A percentile compares a stretch with the other conserved stretches of the same genome.
Conservation (phyloP, 2,113 vertebrate species). For the Nothobranchius kuhntae region DNA sequence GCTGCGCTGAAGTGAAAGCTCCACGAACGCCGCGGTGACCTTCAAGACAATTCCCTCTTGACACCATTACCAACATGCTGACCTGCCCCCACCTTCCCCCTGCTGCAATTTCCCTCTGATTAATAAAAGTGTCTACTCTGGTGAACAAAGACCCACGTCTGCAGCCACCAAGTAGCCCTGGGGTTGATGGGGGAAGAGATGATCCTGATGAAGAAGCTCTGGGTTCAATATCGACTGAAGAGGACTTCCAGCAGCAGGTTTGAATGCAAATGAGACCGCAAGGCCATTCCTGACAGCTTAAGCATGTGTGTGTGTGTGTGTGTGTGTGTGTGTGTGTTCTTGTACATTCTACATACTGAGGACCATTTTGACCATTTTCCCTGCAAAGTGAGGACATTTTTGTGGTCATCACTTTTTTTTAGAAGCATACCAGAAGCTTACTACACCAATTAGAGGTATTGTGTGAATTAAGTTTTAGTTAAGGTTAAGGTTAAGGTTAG, state of each 20-base stretch:
- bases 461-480: no score
- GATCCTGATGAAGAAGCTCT: slow-evolving; percentile 71
- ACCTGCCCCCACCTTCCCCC: slow-evolving; percentile 51
- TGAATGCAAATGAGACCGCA: slow-evolving; percentile 67
- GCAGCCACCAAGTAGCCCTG: slow-evolving; percentile 58
- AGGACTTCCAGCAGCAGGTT: slow-evolving; percentile 63
- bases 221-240: slow-evolving; percentile 64
- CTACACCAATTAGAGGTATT: no score
- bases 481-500: no score
- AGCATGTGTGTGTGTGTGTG: no score
- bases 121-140: slow-evolving; percentile 65
- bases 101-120: slow-evolving; percentile 71
- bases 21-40: slow-evolving; percentile 56
- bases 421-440: no score
- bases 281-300: slow-evolving; percentile 41
- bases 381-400: no score
- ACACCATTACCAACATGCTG: slow-evolving; percentile 73
- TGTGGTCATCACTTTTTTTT: no score
- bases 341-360: no score
- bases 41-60: slow-evolving; percentile 71
- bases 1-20: slow-evolving; percentile 61
- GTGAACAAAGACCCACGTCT: slow-evolving; percentile 60
- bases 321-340: not conserved
- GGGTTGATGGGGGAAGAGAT: slow-evolving; percentile 68
- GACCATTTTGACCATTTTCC: no score